Base-by-base conservation (phyloP, 2,797 vertebrate genomes). In the Paratrypauchen microcephalus region DNA sequence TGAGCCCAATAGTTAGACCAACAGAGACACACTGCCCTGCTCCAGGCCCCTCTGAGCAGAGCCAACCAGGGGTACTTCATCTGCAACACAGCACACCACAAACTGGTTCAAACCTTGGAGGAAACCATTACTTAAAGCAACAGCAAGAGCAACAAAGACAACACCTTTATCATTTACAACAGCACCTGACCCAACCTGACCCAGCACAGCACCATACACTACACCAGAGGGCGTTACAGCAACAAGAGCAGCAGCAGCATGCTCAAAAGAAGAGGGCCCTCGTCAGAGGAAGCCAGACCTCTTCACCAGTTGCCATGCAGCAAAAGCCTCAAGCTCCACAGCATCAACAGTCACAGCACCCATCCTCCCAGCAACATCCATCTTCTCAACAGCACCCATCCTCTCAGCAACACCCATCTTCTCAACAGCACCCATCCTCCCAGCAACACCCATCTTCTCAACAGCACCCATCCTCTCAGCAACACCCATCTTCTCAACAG, bases 101-200 rank as follows among this genome's bases (percentile, higher is more conserved):
- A 84, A 87, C 94, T 16, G 90, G 91, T 16, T 93, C 95, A 77
- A 96, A 96, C 73, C 89, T 97, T 26, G 93, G 91, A 59, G 96
- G 92, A 66, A 96, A 97, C 65, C 91, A 92, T 0, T 99, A 98
- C 86, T 95, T 97, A 86, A 96, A 96, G 32, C 95, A 94, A 62
- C 93, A 94, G 76, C 93, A 95, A 47, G 94, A 96, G 26, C 97
- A 96, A 66, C 86, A 97, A 73, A 93, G 95, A 74, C 96, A 98
- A 87, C 96, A 97, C 71, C 88, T 99, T 62, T 99, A 98, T 82
- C 97, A 98, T 80, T 89, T 97, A 73, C 97, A 99, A 79, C 95
- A 96, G 84, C 97, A 98, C 0, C 82, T 95, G 68, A 84, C 94
- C 19, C 97, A 97, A 0, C 84, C 95, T 26, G 97, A 98, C 79